phyloP scores from a whole-genome alignment of 1,140 invertebrate genomes.

The Neuroterus valhalla region DNA sequence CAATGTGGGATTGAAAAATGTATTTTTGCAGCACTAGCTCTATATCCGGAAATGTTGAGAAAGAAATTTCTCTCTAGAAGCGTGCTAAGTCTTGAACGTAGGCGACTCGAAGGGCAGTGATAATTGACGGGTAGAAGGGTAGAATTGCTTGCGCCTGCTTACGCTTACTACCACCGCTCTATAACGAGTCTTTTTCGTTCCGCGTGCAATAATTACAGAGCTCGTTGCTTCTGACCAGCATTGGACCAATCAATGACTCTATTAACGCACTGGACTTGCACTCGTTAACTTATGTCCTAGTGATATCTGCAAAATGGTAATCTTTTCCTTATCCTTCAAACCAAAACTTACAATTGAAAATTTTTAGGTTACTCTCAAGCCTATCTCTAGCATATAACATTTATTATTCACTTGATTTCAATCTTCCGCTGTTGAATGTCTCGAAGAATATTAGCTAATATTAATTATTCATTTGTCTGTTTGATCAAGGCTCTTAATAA shows the following conservation, averaged over 20 bases:
- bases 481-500: no score
- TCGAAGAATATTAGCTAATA: neutral
- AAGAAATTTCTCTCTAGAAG: neutral
- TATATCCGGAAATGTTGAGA: no score
- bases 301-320: slow-evolving; percentile 38
- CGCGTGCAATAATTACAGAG: slow-evolving; percentile 54
- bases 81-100: slow-evolving; percentile 36
- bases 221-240: slow-evolving; percentile 38
- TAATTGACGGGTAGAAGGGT: slow-evolving; percentile 48
- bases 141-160: slow-evolving; percentile 38
- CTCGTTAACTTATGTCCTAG: slow-evolving; percentile 49
- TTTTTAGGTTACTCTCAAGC: neutral
- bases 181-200: slow-evolving; percentile 54
- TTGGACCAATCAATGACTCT: slow-evolving; percentile 57
- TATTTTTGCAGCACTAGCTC: no score
- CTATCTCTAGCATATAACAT: neutral
- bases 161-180: slow-evolving; percentile 43
- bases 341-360: neutral
- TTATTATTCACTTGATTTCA: neutral
- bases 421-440: neutral
- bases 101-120: slow-evolving; percentile 38
- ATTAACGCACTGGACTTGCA: slow-evolving; percentile 51
- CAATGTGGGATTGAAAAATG: no score
- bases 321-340: slow-evolving; percentile 33
- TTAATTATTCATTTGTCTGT: neutral